Evolutionary conservation across 2,888 invertebrate species (phyloP), one percentile per base, ranked within the genome.

Genomic region (Hecatera dysodea): DNA sequence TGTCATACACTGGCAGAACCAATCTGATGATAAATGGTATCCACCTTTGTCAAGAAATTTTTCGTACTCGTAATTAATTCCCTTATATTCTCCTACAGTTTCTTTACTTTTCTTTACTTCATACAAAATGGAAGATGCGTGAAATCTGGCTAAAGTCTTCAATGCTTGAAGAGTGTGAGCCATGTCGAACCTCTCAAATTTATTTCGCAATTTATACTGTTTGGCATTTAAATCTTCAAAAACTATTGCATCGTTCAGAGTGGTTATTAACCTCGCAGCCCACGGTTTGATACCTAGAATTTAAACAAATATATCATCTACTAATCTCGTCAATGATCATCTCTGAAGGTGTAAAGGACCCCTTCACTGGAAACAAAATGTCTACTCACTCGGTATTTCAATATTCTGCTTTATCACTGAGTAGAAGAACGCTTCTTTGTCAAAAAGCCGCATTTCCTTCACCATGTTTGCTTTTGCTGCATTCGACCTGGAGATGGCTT

Each of bases 111-210:
- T 94, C 22, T 88, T 90, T 75, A 96, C 93, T 88, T 97, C 96
- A 78, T 90, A 96, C 71, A 96, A 91, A n/a, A 96, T 91, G 4
- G 95, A 91, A n/a, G 95, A 90, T 1, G 96, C 95, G 75, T 97
- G 97, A 78, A 96, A 95, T 76, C 93, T 92, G 1, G 96, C 95
- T 57, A 97, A 81, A 4, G 95, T 91, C 68, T 90, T 89, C 60
- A 97, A 86, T 44, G 96, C 96, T 82, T 92, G 90, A 42, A 93
- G 83, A 17, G 94, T 96, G 77, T 97, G 96, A 1, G 91, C 88
- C 63, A 93, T 87, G 74, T 96, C 96, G 59, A 96, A 95, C 62
- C 92, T 89, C 33, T 90, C 79, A 59, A 93, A 91, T 88, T 93
- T 94, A 78, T 93, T 87, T 42, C 88, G 87, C 50, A 90, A 76